phyloP scores from a whole-genome alignment of 1,140 invertebrate genomes.

The Campoletis sonorensis region DNA sequence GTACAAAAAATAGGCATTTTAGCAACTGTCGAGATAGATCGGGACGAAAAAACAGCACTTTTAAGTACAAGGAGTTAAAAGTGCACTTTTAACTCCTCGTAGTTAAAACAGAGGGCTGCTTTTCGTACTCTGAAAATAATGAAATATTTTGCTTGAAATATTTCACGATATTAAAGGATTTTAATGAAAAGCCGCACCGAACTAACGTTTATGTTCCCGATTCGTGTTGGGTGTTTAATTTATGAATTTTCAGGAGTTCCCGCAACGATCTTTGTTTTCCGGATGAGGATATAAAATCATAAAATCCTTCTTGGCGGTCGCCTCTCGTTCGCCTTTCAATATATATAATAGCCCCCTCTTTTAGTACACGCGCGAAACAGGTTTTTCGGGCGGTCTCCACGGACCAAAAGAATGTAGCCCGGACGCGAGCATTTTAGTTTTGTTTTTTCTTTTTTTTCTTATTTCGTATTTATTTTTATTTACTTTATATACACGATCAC shows the following conservation, averaged over 20 bases:
- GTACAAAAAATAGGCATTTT: too few species aligned
- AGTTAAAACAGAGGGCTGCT: too few species aligned
- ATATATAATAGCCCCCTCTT: not conserved
- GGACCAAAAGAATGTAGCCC: not conserved
- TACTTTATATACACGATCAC: too few species aligned
- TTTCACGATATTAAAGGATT: too few species aligned
- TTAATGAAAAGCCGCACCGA: too few species aligned
- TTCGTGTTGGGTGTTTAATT: not conserved
- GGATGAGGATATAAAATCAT: not conserved
- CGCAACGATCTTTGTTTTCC: conserved; percentile 7
- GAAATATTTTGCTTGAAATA: not conserved
- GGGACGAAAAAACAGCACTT: too few species aligned
- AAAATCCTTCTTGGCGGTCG: not conserved
- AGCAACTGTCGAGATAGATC: too few species aligned
- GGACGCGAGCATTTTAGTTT: not conserved
- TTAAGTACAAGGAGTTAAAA: too few species aligned
- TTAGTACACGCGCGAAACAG: not conserved
- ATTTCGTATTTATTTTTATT: too few species aligned
- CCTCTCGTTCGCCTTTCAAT: not conserved
- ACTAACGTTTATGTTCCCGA: not conserved
- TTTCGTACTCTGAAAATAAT: too few species aligned
- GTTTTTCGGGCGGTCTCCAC: not conserved
- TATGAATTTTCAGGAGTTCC: not conserved
- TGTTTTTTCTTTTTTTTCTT: not conserved
- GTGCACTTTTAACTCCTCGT: too few species aligned